Conservation (phyloP, 92 coral and sea anemone species). For the Montipora capitata region DNA sequence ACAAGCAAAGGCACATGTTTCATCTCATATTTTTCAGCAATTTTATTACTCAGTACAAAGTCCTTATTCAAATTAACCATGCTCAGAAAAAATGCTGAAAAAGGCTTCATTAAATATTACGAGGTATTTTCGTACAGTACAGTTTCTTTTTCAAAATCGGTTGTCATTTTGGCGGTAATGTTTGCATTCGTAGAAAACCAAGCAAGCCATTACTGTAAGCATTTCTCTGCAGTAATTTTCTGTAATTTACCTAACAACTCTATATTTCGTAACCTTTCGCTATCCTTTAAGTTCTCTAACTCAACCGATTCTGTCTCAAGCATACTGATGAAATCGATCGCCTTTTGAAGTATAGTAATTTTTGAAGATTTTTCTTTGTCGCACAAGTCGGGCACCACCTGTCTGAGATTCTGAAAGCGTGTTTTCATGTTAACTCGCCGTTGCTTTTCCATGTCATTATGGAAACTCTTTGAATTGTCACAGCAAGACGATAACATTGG, state of each 20-base stretch:
- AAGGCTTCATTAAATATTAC: too few relatives aligned
- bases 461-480: constrained; percentile 36
- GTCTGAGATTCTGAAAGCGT: constrained; percentile 76
- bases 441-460: constrained; percentile 82
- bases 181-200: too few relatives aligned
- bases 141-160: too few relatives aligned
- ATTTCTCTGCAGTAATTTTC: constrained; percentile 29
- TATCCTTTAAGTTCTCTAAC: constrained; percentile 22
- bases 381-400: constrained; percentile 65
- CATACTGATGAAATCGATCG: constrained; percentile 56
- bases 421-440: constrained; percentile 82
- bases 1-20: too few relatives aligned
- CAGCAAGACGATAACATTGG: background rate
- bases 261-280: constrained; percentile 26
- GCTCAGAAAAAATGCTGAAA: too few relatives aligned
- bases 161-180: too few relatives aligned
- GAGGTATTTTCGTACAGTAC: too few relatives aligned
- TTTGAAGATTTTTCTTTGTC: constrained; percentile 75
- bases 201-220: background rate
- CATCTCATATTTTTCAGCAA: too few relatives aligned
- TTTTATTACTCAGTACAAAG: too few relatives aligned
- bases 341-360: constrained; percentile 73
- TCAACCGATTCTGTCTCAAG: constrained; percentile 40
- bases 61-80: too few relatives aligned
- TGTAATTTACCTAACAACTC: constrained; percentile 35